A percentile compares a stretch with the other conserved stretches of the same genome.
Evolutionary conservation across 2,888 invertebrate genomes (phyloP).

Genomic region (Ennomos erosarius): DNA sequence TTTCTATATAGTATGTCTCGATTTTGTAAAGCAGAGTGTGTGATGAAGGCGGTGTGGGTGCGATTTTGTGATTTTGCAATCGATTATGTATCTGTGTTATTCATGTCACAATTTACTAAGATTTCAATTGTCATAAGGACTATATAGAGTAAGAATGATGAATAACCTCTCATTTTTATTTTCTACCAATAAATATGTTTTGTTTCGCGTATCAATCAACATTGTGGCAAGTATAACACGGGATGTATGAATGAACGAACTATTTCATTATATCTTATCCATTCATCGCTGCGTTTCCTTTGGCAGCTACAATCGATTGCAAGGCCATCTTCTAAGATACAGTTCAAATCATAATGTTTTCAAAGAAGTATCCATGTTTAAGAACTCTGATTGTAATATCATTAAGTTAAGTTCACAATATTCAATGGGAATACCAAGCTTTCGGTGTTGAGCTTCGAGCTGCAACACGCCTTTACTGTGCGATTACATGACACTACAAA

Average conservation of each 20-base stretch:
- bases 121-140: too few species aligned
- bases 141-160: too few species aligned
- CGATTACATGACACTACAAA: too few species aligned
- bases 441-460: slow-evolving; percentile 24
- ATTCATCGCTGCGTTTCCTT: too few species aligned
- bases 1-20: not conserved
- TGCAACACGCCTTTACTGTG: slow-evolving; percentile 9
- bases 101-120: too few species aligned
- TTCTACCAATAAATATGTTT: too few species aligned
- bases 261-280: too few species aligned
- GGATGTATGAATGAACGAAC: too few species aligned
- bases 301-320: not conserved
- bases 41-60: not conserved
- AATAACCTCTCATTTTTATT: too few species aligned
- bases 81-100: not conserved
- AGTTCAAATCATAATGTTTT: not conserved
- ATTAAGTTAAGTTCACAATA: not conserved
- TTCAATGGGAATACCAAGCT: slow-evolving; percentile 7
- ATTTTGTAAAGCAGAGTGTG: not conserved
- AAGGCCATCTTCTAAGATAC: not conserved
- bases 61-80: not conserved
- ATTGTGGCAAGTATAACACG: too few species aligned
- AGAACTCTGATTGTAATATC: not conserved
- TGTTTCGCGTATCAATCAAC: too few species aligned
- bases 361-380: not conserved